A percentile compares a stretch with the other conserved stretches of the same genome.
Evolutionary conservation across 2,113 vertebrate species (phyloP).

Genomic region (Gavialis gangeticus): DNA sequence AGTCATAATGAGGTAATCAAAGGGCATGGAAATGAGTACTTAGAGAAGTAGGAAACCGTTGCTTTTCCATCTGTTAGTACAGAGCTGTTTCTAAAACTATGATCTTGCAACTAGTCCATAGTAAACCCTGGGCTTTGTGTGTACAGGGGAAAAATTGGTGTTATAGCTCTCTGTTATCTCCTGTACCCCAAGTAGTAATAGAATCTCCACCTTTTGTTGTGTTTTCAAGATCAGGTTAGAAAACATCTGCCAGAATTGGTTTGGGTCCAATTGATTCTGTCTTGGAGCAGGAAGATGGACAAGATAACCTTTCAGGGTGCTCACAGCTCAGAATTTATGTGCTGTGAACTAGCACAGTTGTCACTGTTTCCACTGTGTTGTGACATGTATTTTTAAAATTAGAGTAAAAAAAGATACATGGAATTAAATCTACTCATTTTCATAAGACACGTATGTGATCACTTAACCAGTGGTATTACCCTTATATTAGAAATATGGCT

Average conservation of each 20-base stretch:
- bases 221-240: too few species aligned
- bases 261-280: too few species aligned
- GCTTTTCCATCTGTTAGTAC: not conserved
- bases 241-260: too few species aligned
- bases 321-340: too few species aligned
- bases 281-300: too few species aligned
- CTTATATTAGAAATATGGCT: not conserved
- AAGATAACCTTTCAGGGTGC: too few species aligned
- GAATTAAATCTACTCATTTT: not conserved
- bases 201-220: too few species aligned
- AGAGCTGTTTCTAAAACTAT: not conserved
- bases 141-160: too few species aligned
- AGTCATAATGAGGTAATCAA: not conserved
- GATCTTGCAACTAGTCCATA: not conserved
- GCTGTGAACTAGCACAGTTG: too few species aligned
- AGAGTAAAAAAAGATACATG: not conserved
- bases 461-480: not conserved
- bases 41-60: constrained; percentile 4
- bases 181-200: too few species aligned
- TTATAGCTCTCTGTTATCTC: too few species aligned
- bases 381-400: not conserved
- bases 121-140: not conserved
- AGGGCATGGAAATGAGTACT: not conserved
- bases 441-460: not conserved
- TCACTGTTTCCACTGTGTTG: not conserved